Conservation (phyloP, 2,888 invertebrate species). For the Julus scanicus region DNA sequence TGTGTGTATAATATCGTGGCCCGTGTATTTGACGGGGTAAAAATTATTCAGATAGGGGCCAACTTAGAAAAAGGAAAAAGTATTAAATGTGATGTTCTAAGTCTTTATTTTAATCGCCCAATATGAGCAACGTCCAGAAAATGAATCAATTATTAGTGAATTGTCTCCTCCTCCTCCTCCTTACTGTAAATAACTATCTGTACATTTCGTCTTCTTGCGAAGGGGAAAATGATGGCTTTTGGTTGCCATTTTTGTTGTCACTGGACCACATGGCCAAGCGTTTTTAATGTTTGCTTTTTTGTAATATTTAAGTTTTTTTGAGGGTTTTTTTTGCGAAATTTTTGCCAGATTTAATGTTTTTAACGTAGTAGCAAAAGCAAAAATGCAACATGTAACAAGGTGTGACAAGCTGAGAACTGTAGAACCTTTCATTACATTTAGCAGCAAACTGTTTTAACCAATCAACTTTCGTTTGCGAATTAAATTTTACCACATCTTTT, state of each 20-base stretch:
- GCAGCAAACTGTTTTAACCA: too few species aligned
- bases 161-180: neutral
- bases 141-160: neutral
- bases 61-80: slow-evolving; percentile 16
- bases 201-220: slow-evolving; percentile 19
- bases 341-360: neutral
- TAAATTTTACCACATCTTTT: too few species aligned
- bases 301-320: neutral
- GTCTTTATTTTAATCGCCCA: slow-evolving; percentile 8
- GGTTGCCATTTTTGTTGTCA: slow-evolving; percentile 23
- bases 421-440: too few species aligned
- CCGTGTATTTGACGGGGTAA: neutral
- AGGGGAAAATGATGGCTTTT: neutral
- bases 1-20: slow-evolving; percentile 20
- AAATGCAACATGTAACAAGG: too few species aligned
- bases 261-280: slow-evolving; percentile 33
- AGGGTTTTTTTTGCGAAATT: neutral
- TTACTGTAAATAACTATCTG: slow-evolving; percentile 17
- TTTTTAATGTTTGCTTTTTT: neutral
- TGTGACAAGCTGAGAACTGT: too few species aligned
- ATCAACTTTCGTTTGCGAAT: too few species aligned
- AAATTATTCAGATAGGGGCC: neutral
- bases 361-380: neutral
- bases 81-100: slow-evolving; percentile 33
- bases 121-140: neutral